Base-by-base conservation (phyloP, 2,888 invertebrate genomes). In the Xanthorhoe spadicearia region DNA sequence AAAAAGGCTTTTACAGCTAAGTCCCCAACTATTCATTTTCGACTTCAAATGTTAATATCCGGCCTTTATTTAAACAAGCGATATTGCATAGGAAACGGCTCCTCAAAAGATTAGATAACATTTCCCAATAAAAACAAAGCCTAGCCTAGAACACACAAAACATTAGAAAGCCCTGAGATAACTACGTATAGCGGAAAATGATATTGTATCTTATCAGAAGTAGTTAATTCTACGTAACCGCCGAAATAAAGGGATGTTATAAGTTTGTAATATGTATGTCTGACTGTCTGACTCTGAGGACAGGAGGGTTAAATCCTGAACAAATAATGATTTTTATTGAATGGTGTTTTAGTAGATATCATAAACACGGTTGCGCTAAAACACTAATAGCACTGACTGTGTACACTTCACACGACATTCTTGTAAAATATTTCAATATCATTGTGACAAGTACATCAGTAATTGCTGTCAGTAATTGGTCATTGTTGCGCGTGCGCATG, bases 401-500 rank as follows among this genome's bases (percentile, higher is more conserved):
- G 10, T 10, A 38, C 13, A 13, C 38, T 13, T 43, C 10, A 43
- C 38, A 13, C 38, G 10, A 43, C 10, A 43, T 13, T 43, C 38
- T 13, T 13, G 38, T 43, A 4, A 18, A n/a, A 61, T 32, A 48
- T 28, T 28, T 23, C 38, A 60, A 51, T 54, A 53, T 15, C 61
- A 56, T 59, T 57, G 61, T 65, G 54, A n/a, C 54, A 48, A 64
- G 32, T 46, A 43, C 49, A 32, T 55, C 46, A 61, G 23, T 62
- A 62, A 62, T 58, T 55, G 55, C 46, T 35, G 56, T 55, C 50
- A 13, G 46, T 66, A 66, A 66, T 66, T 58, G 58, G 54, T 58
- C 58, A 56, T 65, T 65, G 65, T 65, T 32, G 50, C 48, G 61
- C 38, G 50, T 35, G 23, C 38, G 10, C 46, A 48, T 35, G 49